These are phyloP conservation scores for Pharmacophagus antenor DNA, from an alignment of 2,888 invertebrate genomes.

Conservation along the genomic window DNA sequence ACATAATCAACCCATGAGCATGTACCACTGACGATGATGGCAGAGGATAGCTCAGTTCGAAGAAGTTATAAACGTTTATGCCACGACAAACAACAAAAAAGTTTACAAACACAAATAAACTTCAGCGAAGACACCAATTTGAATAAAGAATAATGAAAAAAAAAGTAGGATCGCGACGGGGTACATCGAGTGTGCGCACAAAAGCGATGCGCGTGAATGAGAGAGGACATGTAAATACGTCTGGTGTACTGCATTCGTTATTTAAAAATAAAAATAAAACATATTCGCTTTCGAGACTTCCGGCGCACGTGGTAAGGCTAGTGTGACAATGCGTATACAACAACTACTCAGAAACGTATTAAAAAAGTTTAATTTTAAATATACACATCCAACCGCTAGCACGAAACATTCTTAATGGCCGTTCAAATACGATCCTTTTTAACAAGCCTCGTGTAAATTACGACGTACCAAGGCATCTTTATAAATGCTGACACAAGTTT, in stretches of 20 bases:
- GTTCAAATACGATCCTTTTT: no score
- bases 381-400: no score
- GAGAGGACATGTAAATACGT: constrained; percentile 22
- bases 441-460: no score
- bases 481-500: no score
- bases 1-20: neutral
- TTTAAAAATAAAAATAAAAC: constrained; percentile 32
- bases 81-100: neutral
- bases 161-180: neutral
- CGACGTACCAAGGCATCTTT: no score
- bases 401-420: no score
- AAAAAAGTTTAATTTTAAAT: no score
- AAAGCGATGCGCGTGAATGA: constrained; percentile 13
- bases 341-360: no score
- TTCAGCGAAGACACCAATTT: neutral
- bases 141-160: constrained; percentile 5
- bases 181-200: constrained; percentile 15
- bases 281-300: constrained; percentile 33
- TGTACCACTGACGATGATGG: neutral
- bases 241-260: constrained; percentile 24
- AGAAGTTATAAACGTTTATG: neutral
- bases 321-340: constrained; percentile 4
- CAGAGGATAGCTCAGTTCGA: neutral
- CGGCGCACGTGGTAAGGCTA: constrained; percentile 36
- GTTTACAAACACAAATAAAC: neutral